These are phyloP conservation scores for Trichosurus vulpecula DNA, from an alignment of 2,797 vertebrate genomes.

Conservation along the genomic window DNA sequence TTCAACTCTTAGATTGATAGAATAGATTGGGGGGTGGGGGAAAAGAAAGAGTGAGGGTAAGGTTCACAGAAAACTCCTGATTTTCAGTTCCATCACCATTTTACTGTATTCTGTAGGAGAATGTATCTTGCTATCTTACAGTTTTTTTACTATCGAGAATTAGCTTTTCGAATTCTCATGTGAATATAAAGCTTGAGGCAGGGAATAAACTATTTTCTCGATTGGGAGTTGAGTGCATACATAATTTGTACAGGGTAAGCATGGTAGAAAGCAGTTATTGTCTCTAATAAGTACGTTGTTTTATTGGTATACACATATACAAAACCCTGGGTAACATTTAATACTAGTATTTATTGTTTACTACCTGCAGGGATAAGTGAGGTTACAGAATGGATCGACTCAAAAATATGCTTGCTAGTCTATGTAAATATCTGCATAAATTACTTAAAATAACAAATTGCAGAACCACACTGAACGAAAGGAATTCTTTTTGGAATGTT, in stretches of 20 bases:
- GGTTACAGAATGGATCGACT: constrained; percentile 58
- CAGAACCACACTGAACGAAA: constrained; percentile 48
- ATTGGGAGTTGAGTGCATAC: constrained; percentile 63
- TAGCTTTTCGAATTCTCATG: constrained; percentile 32
- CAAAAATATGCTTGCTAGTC: constrained; percentile 50
- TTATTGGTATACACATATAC: constrained; percentile 41
- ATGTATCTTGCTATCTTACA: background rate
- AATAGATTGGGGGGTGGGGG: background rate
- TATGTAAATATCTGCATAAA: constrained; percentile 71
- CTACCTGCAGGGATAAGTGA: constrained; percentile 71
- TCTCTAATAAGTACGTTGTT: constrained; percentile 50
- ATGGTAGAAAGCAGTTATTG: constrained; percentile 52
- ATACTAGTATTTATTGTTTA: constrained; percentile 52
- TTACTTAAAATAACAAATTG: constrained; percentile 73
- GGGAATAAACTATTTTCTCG: constrained; percentile 50
- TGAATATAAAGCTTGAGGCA: constrained; percentile 19
- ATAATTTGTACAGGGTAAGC: constrained; percentile 56
- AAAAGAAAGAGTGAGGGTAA: background rate
- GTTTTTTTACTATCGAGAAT: background rate
- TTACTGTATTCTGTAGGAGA: background rate
- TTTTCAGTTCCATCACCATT: background rate
- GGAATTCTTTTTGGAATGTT: constrained; percentile 52
- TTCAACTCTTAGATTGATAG: constrained; percentile 1
- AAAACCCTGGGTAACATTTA: constrained; percentile 49
- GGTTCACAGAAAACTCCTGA: background rate